Percentiles rank a stretch among this genome's conserved stretches.
phyloP scores from a whole-genome alignment of 2,113 vertebrate genomes.

The Pseudopodoces humilis region DNA sequence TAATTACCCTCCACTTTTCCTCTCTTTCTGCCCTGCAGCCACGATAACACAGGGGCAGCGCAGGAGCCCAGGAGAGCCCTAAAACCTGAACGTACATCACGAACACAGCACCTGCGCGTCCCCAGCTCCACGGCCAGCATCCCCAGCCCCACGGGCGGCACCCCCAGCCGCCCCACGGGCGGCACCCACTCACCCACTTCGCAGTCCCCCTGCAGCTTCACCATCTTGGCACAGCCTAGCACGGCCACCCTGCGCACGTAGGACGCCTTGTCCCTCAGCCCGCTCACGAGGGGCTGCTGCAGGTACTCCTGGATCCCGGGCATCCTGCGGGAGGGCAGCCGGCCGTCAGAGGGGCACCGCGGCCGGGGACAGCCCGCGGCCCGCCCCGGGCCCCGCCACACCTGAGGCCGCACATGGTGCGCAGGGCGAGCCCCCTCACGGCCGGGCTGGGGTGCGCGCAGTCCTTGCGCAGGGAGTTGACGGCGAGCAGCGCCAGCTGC shows the following conservation, averaged over 20 bases:
- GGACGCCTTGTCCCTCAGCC: slow-evolving; percentile 89
- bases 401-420: slow-evolving; percentile 93
- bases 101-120: accelerated
- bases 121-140: neutral
- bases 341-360: slow-evolving; percentile 38
- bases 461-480: slow-evolving; percentile 93
- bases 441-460: slow-evolving; percentile 93
- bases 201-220: slow-evolving; percentile 82
- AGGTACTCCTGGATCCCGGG: slow-evolving; percentile 91
- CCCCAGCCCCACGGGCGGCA: neutral
- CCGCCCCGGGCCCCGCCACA: neutral
- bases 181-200: slow-evolving; percentile 83
- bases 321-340: slow-evolving; percentile 65
- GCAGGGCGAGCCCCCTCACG: slow-evolving; percentile 89
- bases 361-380: no score
- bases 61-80: neutral
- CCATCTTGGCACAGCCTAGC: slow-evolving; percentile 92
- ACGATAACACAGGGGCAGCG: accelerated
- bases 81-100: accelerated
- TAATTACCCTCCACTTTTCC: neutral
- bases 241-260: slow-evolving; percentile 93
- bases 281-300: slow-evolving; percentile 86
- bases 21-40: neutral
- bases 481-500: slow-evolving; percentile 89
- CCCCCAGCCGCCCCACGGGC: neutral